phyloP scores from a whole-genome alignment of 1,140 invertebrate species.

The Drosophila grimshawi region DNA sequence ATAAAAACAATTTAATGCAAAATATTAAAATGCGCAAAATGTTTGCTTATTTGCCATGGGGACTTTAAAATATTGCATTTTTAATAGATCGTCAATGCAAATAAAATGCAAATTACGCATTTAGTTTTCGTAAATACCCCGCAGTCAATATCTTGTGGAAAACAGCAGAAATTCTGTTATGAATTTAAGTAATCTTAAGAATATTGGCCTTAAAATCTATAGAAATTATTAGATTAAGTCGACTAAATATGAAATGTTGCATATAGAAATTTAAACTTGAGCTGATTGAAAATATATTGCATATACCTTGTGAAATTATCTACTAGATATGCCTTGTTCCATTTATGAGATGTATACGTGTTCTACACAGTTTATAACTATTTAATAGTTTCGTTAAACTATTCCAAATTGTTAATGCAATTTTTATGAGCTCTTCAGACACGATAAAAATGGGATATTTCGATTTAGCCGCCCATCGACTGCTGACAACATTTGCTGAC shows the following conservation, averaged over 20 bases:
- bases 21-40: slow-evolving; percentile 43
- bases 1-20: slow-evolving; percentile 60
- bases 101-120: not conserved
- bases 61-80: slow-evolving; percentile 22
- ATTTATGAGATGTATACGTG: not conserved
- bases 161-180: not conserved
- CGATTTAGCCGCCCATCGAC: too few species aligned
- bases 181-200: too few species aligned
- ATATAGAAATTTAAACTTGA: too few species aligned
- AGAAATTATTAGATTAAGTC: too few species aligned
- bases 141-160: not conserved
- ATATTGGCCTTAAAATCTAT: too few species aligned
- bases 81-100: slow-evolving; percentile 1
- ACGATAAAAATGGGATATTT: not conserved
- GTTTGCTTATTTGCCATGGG: slow-evolving; percentile 17
- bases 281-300: too few species aligned
- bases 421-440: not conserved
- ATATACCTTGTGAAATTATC: not conserved
- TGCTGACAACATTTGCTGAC: not conserved
- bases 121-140: not conserved
- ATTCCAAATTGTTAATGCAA: not conserved
- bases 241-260: too few species aligned
- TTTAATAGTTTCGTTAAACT: not conserved
- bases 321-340: not conserved
- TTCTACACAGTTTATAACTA: not conserved